These are phyloP conservation scores for Meriones psammophilus DNA, from an alignment of 2,797 vertebrate species.

Conservation along the genomic window DNA sequence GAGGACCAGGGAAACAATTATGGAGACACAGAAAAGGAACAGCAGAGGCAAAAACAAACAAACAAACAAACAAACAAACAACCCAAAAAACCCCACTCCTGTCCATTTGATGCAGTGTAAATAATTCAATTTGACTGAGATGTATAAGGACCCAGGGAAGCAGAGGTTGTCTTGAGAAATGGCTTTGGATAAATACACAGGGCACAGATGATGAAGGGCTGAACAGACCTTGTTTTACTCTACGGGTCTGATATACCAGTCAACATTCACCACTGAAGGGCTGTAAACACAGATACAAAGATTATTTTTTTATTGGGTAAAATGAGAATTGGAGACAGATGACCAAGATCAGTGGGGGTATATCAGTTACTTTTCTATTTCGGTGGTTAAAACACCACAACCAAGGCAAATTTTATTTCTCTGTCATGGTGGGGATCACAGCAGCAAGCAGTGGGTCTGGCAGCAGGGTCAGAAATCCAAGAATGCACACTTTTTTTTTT, in stretches of 20 bases:
- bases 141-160: neutral
- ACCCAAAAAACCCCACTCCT: too few relatives aligned
- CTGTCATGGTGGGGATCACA: neutral
- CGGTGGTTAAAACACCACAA: neutral
- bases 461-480: neutral
- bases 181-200: neutral
- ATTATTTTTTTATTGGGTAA: neutral
- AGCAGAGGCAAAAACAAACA: neutral
- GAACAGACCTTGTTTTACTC: neutral
- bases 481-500: neutral
- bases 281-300: neutral
- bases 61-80: too few relatives aligned
- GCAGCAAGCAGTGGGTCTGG: neutral
- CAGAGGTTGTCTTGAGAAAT: neutral
- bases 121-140: neutral
- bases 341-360: neutral
- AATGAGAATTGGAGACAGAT: neutral
- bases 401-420: neutral
- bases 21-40: neutral
- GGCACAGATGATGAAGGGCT: neutral
- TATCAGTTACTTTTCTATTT: neutral
- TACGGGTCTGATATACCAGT: neutral
- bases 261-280: neutral
- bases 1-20: neutral
- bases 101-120: neutral